Percentiles rank a stretch among this genome's conserved stretches.
Conservation (phyloP, 2,113 vertebrate genomes). For the Piprites chloris region DNA sequence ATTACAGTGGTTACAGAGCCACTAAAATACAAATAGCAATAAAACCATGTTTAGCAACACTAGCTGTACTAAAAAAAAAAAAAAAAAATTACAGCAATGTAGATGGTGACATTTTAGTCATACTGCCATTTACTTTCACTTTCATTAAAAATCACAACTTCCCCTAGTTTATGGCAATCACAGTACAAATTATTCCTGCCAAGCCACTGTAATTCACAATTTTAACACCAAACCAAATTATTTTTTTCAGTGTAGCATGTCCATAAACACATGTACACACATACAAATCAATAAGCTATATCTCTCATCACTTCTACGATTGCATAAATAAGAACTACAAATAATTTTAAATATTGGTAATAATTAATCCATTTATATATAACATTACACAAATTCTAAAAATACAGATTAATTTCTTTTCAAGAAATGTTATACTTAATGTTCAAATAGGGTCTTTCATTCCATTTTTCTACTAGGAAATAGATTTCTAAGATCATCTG, state of each 20-base stretch:
- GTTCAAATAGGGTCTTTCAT: neutral
- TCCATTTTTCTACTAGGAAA: neutral
- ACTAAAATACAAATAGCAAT: neutral
- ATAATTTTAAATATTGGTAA: neutral
- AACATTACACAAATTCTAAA: neutral
- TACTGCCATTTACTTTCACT: neutral
- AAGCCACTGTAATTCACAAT: neutral
- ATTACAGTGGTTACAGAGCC: neutral
- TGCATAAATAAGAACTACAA: neutral
- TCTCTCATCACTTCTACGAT: neutral
- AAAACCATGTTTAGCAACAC: neutral
- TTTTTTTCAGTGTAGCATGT: neutral
- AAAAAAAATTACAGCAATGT: neutral
- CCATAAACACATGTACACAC: neutral
- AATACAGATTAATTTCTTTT: neutral
- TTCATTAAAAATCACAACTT: neutral
- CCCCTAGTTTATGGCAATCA: neutral
- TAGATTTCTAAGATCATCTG: neutral
- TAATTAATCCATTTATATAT: neutral
- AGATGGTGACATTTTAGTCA: constrained; percentile 8
- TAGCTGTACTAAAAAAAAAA: neutral
- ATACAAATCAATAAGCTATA: neutral
- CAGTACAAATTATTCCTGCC: neutral
- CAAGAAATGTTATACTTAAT: neutral
- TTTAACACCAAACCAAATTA: neutral